These are phyloP conservation scores for Phytoseiulus persimilis DNA, from an alignment of 2,888 invertebrate genomes.

Conservation along the genomic window DNA sequence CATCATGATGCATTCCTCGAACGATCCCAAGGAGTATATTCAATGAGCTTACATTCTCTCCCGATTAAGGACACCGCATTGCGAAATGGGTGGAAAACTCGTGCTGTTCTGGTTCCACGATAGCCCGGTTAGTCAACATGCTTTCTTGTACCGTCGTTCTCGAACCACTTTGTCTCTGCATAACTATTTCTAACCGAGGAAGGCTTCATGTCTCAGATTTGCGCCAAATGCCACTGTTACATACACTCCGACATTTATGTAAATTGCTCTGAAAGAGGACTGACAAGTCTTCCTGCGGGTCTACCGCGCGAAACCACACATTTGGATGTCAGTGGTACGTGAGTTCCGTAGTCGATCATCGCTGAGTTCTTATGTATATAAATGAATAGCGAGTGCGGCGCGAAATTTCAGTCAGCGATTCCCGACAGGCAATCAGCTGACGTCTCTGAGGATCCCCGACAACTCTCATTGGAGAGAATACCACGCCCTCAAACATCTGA, in stretches of 20 bases:
- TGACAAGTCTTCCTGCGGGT: neutral
- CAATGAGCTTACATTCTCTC: too few relatives aligned
- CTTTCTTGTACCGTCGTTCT: neutral
- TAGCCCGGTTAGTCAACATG: neutral
- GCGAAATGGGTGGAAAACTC: neutral
- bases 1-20: too few relatives aligned
- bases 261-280: neutral
- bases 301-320: constrained; percentile 17
- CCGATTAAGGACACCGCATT: constrained; percentile 6
- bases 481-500: neutral
- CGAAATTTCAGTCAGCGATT: too few relatives aligned
- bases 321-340: constrained; percentile 14
- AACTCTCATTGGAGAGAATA: neutral
- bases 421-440: neutral
- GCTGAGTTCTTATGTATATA: too few relatives aligned
- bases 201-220: neutral
- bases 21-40: too few relatives aligned
- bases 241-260: constrained; percentile 23
- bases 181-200: neutral
- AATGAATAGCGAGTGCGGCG: too few relatives aligned
- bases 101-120: constrained; percentile 35
- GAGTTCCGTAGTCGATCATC: neutral
- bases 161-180: neutral
- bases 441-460: neutral
- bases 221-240: neutral